Conservation (phyloP, 2,888 invertebrate genomes). For the Rhabditoides inermis region DNA sequence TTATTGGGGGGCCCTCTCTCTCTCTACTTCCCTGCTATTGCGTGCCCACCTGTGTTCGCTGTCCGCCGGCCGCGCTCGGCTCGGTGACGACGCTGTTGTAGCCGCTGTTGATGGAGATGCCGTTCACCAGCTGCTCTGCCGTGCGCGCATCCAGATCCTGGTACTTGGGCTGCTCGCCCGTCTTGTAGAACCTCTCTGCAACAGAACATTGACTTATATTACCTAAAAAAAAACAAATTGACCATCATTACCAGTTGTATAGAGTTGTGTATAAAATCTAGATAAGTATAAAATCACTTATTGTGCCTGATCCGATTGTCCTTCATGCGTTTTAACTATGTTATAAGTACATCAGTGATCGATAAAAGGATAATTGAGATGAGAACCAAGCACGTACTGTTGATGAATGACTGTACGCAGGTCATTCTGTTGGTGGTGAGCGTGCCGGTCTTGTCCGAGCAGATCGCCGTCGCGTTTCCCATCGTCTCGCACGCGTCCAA, state of each 20-base stretch:
- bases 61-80: constrained; percentile 24
- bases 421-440: constrained; percentile 60
- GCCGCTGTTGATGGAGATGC: constrained; percentile 61
- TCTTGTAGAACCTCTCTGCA: constrained; percentile 30
- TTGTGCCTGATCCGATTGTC: too few relatives aligned
- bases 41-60: constrained; percentile 25
- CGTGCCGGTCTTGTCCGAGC: constrained; percentile 59
- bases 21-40: too few relatives aligned
- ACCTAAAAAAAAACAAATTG: too few relatives aligned
- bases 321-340: too few relatives aligned
- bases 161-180: constrained; percentile 15
- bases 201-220: not conserved
- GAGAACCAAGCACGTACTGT: constrained; percentile 25
- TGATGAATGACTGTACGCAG: constrained; percentile 60
- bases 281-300: too few relatives aligned
- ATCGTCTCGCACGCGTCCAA: constrained; percentile 59
- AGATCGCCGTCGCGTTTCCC: constrained; percentile 60
- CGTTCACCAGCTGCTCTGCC: constrained; percentile 65
- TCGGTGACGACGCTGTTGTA: constrained; percentile 27
- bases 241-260: too few relatives aligned
- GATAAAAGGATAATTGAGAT: too few relatives aligned
- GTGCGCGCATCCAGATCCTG: constrained; percentile 19
- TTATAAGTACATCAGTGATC: too few relatives aligned
- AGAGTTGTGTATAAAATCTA: too few relatives aligned
- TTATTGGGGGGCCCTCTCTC: too few relatives aligned